A percentile compares a stretch with the other conserved stretches of the same genome.
Conservation (phyloP, 2,113 vertebrate species). For the Anseranas semipalmata region DNA sequence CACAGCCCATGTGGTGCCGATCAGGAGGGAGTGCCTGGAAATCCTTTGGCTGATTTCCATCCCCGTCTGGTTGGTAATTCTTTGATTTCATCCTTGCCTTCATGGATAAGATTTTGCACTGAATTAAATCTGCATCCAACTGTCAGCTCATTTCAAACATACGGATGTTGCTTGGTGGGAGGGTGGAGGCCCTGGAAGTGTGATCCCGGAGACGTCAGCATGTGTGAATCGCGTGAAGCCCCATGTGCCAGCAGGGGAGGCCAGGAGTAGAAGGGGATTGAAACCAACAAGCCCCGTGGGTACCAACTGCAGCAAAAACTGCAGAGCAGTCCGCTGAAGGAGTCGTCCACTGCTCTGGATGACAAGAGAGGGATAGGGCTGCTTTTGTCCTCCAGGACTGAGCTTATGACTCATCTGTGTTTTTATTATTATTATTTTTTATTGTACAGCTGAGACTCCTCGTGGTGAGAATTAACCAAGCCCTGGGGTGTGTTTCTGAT, state of each 20-base stretch:
- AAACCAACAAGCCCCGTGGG: neutral
- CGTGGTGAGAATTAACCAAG: neutral
- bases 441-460: neutral
- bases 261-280: neutral
- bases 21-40: neutral
- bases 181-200: neutral
- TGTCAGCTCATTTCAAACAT: neutral
- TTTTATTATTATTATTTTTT: neutral
- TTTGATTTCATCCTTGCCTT: neutral
- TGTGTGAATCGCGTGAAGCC: neutral
- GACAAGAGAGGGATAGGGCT: neutral
- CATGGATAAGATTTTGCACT: neutral
- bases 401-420: neutral
- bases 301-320: neutral
- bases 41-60: neutral
- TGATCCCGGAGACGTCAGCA: neutral
- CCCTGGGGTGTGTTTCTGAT: neutral
- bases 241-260: neutral
- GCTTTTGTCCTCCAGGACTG: neutral
- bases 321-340: neutral
- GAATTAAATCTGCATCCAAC: neutral
- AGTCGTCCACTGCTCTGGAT: neutral
- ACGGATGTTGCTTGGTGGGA: neutral
- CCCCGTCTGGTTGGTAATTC: neutral
- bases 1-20: rapidly evolving